A percentile compares a stretch with the other conserved stretches of the same genome.
phyloP scores from a whole-genome alignment of 2,113 vertebrate genomes.

The Bujurquina vittata region DNA sequence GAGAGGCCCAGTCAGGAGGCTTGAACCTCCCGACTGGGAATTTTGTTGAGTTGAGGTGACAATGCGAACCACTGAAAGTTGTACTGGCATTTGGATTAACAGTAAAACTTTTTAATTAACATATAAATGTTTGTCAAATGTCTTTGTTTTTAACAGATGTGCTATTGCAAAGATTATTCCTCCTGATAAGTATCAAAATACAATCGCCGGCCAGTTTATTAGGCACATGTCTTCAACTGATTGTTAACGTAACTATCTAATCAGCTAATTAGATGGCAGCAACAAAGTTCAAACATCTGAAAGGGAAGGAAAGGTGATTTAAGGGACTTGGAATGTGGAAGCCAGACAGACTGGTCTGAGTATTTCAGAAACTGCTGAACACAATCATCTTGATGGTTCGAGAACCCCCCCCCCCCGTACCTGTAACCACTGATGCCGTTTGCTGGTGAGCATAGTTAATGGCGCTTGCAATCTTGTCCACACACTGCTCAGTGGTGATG shows the following conservation, averaged over 20 bases:
- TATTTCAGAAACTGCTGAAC: neutral
- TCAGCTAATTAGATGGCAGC: neutral
- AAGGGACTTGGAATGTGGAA: neutral
- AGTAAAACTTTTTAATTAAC: neutral
- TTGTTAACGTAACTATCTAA: neutral
- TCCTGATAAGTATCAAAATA: neutral
- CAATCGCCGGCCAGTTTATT: neutral
- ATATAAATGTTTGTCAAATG: neutral
- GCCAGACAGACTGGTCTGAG: neutral
- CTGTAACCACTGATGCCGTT: slow-evolving; percentile 76
- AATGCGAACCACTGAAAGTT: neutral
- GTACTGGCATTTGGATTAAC: neutral
- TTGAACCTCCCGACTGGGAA: neutral
- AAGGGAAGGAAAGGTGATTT: neutral
- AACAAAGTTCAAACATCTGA: neutral
- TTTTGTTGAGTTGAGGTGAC: neutral
- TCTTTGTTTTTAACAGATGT: neutral
- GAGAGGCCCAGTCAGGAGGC: neutral
- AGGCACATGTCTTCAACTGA: neutral
- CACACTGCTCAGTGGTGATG: slow-evolving; percentile 77
- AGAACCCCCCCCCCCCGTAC: slow-evolving; percentile 42
- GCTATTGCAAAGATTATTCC: neutral
- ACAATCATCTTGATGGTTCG: rapidly evolving
- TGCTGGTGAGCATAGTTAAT: slow-evolving; percentile 83
- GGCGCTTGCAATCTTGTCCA: slow-evolving; percentile 77